phyloP scores from a whole-genome alignment of 2,797 vertebrate genomes.

The Schizothorax lantsangensis region DNA sequence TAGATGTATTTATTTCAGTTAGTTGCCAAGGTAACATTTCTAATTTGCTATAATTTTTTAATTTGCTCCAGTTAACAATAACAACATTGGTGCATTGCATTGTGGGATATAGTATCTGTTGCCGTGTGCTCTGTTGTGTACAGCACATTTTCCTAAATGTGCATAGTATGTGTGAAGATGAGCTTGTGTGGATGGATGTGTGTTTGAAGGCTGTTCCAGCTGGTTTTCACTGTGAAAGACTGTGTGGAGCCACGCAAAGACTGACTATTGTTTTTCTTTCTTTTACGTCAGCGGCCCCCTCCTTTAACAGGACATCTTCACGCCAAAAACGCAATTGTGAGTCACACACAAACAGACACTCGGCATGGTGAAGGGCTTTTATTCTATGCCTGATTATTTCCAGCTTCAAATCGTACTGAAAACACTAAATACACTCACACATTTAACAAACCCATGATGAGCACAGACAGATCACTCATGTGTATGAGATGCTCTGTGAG shows the following conservation, averaged over 20 bases:
- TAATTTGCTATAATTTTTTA: neutral
- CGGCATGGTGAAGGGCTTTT: constrained; percentile 5
- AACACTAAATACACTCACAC: neutral
- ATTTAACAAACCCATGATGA: neutral
- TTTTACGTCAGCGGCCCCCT: constrained; percentile 62
- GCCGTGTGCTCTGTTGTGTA: neutral
- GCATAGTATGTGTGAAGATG: neutral
- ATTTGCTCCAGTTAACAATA: neutral
- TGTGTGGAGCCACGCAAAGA: constrained; percentile 45
- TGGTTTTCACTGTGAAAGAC: neutral
- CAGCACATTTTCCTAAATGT: neutral
- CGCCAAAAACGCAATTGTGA: constrained; percentile 63
- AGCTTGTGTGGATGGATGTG: neutral
- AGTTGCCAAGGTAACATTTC: neutral
- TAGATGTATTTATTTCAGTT: neutral
- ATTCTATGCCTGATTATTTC: neutral
- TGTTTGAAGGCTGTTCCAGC: constrained; percentile 3
- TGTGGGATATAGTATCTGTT: neutral
- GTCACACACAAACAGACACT: constrained; percentile 25
- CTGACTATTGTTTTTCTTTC: constrained; percentile 56
- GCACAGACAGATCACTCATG: neutral
- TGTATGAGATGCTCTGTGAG: neutral
- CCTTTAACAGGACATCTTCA: constrained; percentile 70
- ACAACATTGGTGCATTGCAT: neutral
- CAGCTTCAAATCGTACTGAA: neutral